phyloP scores from a whole-genome alignment of 2,113 vertebrate species.

The Promerops cafer region DNA sequence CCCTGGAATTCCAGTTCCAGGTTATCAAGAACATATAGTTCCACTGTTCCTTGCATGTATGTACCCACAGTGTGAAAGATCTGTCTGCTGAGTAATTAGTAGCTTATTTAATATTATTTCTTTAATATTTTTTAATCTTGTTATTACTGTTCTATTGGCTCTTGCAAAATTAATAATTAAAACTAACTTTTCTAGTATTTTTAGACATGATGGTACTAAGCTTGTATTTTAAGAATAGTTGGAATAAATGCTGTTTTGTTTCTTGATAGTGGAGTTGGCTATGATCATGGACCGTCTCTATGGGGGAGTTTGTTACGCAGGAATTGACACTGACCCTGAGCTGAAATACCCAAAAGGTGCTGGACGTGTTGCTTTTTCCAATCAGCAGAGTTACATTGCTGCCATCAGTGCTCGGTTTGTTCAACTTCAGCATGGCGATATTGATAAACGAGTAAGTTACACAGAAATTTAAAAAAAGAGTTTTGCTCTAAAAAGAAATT shows the following conservation, averaged over 20 bases:
- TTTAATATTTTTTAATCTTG: background rate
- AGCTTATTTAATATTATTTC: background rate
- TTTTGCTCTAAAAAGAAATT: background rate
- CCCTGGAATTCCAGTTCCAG: background rate
- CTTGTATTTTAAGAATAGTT: background rate
- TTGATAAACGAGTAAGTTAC: constrained; percentile 90
- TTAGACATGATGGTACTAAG: background rate
- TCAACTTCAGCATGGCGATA: constrained; percentile 97
- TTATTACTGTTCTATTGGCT: background rate
- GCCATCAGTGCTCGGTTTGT: constrained; percentile 98
- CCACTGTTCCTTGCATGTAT: background rate
- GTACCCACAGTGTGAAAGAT: background rate
- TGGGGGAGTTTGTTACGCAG: constrained; percentile 95
- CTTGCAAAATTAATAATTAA: background rate
- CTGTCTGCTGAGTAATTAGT: background rate
- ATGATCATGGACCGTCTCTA: constrained; percentile 99
- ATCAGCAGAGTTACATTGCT: constrained; percentile 98
- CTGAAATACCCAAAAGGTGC: constrained; percentile 97
- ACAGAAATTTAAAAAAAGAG: background rate
- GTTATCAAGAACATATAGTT: background rate
- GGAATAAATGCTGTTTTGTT: background rate
- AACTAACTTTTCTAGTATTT: background rate
- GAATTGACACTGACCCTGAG: constrained; percentile 96
- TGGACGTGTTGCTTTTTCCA: constrained; percentile 96
- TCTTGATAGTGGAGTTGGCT: constrained; percentile 87